Base-by-base conservation (phyloP, 2,888 invertebrate species). In the Patella ulyssiponensis region DNA sequence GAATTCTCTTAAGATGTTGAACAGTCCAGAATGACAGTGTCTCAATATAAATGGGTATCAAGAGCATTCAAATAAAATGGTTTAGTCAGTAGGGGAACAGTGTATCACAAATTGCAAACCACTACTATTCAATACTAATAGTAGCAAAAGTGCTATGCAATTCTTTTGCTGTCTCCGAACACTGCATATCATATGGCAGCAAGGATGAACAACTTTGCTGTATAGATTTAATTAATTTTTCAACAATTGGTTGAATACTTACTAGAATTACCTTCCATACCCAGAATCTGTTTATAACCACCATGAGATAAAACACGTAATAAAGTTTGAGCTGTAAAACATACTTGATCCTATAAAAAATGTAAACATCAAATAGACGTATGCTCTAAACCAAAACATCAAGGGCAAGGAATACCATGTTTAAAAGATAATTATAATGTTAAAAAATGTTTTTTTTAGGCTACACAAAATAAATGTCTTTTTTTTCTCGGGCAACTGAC, bases 241-340 rank as follows among this genome's bases (percentile, higher is more conserved):
- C 44, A 44, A 44, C 44, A 44, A 9, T 7, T 44, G 9, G 44
- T 44, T 44, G 58, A 11, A 12, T 71, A 88, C 92, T 91, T 88
- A 93, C 93, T 92, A 33, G 93, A 88, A 85, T 92, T 92, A 64
- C 93, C 93, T 83, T 94, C 98, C 0, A 98, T 93, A 2, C 94
- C 94, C 0, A 94, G 90, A 80, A 98, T 95, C 89, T 97, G 97
- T 89, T 96, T 96, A 92, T 96, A 97, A 0, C 99, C 98, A 3
- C 98, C 98, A 87, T 98, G 97, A 0, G 88, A 88, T 71, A 99
- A 93, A 17, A 99, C 96, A 73, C 99, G 94, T 0, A 98, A 93
- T 9, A 99, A 92, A 0, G 97, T 97, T 93, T 99, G 98, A 0
- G 98, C 97, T 5, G 98, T 98, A 87, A 96, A 94, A 86, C 98